Percentiles rank a stretch among this genome's conserved stretches.
Conservation (phyloP, 2,888 invertebrate species). For the Drosophila demipolita region DNA sequence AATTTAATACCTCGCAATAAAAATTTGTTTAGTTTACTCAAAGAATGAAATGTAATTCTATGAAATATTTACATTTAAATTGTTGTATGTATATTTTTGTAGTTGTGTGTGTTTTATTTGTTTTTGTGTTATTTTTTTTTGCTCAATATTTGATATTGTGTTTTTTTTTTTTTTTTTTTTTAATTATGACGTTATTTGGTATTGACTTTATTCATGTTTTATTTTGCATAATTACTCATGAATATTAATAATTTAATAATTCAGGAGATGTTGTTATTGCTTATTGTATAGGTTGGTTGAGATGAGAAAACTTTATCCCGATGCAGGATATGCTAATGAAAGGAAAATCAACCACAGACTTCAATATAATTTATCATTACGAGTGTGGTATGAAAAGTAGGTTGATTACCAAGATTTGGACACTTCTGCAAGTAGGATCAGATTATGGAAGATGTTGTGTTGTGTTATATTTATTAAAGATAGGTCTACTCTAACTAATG, state of each 20-base stretch:
- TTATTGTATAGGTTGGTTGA: neutral
- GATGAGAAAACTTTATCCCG: neutral
- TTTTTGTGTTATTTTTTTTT: neutral
- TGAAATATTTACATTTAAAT: neutral
- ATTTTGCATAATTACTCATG: constrained; percentile 61
- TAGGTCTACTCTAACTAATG: neutral
- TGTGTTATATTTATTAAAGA: neutral
- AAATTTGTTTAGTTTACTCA: constrained; percentile 1
- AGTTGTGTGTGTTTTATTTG: neutral
- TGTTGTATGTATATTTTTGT: neutral
- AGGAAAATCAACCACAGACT: neutral
- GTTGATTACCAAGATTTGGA: neutral
- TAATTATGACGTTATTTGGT: constrained; percentile 47
- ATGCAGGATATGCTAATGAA: constrained; percentile 5
- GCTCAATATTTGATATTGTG: constrained; percentile 29
- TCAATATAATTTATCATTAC: neutral
- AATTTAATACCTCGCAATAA: neutral
- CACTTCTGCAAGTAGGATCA: neutral
- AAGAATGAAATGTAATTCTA: neutral
- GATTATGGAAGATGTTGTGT: neutral
- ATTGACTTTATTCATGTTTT: constrained; percentile 53
- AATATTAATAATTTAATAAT: constrained; percentile 47
- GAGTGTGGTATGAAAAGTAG: neutral
- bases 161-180: constrained; percentile 40
- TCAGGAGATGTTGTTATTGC: neutral